phyloP scores from a whole-genome alignment of 2,888 invertebrate species.

The Eustalomyia histrio region DNA sequence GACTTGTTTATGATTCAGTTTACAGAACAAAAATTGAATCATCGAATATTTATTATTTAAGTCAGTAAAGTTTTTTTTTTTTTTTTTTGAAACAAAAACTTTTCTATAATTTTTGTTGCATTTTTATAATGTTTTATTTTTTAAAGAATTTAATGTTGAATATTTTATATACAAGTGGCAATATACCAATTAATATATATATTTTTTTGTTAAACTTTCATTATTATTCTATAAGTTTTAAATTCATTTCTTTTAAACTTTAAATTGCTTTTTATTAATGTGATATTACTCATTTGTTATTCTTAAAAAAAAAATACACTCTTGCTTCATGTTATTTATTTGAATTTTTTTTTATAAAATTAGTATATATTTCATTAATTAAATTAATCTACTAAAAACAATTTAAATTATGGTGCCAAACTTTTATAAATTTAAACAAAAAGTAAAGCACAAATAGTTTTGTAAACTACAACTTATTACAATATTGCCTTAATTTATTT shows the following conservation, averaged over 20 bases:
- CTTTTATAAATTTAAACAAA: not conserved
- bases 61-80: not conserved
- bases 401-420: not conserved
- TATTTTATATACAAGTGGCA: not conserved
- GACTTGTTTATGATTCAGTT: constrained; percentile 24
- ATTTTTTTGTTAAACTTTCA: not conserved
- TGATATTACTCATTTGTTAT: not conserved
- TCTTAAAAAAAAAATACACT: not conserved
- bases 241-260: not conserved
- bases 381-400: not conserved
- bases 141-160: not conserved
- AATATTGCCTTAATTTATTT: constrained; percentile 1
- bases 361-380: not conserved
- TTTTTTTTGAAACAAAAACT: constrained; percentile 6
- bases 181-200: not conserved
- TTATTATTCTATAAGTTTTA: not conserved
- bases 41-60: constrained; percentile 44
- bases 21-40: not conserved
- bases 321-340: not conserved
- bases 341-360: too few species aligned
- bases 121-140: constrained; percentile 20
- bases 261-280: not conserved
- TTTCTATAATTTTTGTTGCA: constrained; percentile 31
- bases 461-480: not conserved
- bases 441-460: not conserved